Evolutionary conservation across 2,888 invertebrate genomes (phyloP), one percentile per base, ranked within the genome.

Genomic region (Noctua janthe): DNA sequence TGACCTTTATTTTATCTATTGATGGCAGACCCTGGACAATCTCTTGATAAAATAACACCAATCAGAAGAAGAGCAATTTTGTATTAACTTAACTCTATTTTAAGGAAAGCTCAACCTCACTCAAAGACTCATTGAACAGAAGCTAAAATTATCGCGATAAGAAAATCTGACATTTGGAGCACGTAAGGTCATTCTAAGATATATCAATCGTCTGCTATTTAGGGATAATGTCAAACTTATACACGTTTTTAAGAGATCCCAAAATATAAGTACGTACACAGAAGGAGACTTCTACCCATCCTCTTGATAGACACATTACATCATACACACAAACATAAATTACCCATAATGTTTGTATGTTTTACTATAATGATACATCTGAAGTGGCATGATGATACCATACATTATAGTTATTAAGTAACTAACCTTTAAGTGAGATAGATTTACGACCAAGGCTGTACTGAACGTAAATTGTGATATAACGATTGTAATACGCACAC

Each of bases 381-480:
- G 78, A 76, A 78, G 82, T 80, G 77, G 77, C 76, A 78, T 80
- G 78, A 87, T 81, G 85, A 85, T 85, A 79, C 80, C 56, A 39
- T 80, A 66, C 49, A 76, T 85, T 85, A 85, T 71, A 67, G 72
- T 76, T 82, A 84, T 87, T 80, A 84, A 80, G 81, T 81, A 81
- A 80, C 59, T 70, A 81, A 84, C 87, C 87, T 85, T 85, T 87
- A 77, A 78, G 54, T 74, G 77, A 85, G 79, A 76, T 77, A 54
- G 76, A 79, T 79, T 80, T 85, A 85, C 67, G 78, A 80, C 79
- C 87, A 87, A 82, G 85, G 87, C 35, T 78, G 73, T 64, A 35
- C 54, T 73, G 80, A 71, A 75, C 71, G 71, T 86, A 67, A 73
- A 76, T 72, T 81, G 72, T 77, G 76, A 83, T 79, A 77, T 77